These are phyloP conservation scores for Paradisaea rubra DNA, from an alignment of 2,113 vertebrate species.

Conservation along the genomic window DNA sequence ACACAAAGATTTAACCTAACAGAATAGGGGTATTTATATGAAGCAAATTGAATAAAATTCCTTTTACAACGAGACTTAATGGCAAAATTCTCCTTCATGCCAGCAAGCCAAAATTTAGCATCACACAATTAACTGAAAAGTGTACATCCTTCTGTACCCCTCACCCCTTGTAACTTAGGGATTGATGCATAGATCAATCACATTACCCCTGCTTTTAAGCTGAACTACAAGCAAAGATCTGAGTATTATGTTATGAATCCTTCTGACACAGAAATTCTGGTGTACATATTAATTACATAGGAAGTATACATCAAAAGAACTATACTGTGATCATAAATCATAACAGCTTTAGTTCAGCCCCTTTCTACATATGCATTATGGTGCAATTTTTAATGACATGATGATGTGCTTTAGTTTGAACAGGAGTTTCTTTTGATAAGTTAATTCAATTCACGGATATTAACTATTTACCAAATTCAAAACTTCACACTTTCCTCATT, in stretches of 20 bases:
- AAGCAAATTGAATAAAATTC: neutral
- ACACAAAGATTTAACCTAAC: neutral
- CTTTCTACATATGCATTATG: neutral
- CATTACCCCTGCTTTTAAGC: neutral
- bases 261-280: neutral
- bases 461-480: neutral
- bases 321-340: neutral
- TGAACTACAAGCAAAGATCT: neutral
- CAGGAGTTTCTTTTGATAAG: neutral
- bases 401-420: neutral
- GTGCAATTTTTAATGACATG: neutral
- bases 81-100: neutral
- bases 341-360: neutral
- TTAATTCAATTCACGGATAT: neutral
- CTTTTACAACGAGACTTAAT: neutral
- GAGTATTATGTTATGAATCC: neutral
- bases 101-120: neutral
- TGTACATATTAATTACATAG: neutral
- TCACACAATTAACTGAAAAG: neutral
- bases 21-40: neutral
- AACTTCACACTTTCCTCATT: neutral
- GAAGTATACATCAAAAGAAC: neutral
- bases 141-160: neutral
- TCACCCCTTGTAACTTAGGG: neutral
- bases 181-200: neutral